Evolutionary conservation across 2,888 invertebrate genomes (phyloP).

Genomic region (Perizoma affinitatum): DNA sequence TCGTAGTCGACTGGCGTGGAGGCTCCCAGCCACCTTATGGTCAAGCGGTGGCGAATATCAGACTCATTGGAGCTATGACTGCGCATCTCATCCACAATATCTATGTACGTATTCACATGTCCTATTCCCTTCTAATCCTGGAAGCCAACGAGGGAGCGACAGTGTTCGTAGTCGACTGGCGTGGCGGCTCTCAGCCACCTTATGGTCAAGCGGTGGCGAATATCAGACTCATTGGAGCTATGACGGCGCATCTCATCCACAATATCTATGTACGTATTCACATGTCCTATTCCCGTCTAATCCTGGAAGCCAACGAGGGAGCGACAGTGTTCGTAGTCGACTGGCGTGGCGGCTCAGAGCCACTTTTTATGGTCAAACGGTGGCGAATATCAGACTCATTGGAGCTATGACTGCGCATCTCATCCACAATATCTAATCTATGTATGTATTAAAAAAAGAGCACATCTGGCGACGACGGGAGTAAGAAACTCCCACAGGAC

Average conservation of each 20-base stretch:
- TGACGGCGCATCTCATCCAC: conserved; percentile 89
- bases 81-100: conserved; percentile 87
- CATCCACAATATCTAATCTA: conserved; percentile 79
- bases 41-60: conserved; percentile 95
- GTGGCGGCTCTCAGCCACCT: conserved; percentile 92
- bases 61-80: conserved; percentile 93
- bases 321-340: conserved; percentile 92
- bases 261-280: conserved; percentile 71
- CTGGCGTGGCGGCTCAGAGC: conserved; percentile 93
- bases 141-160: conserved; percentile 87
- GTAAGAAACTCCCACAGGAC: too few species aligned
- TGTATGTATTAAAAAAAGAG: conserved; percentile 59
- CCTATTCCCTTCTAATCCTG: not conserved
- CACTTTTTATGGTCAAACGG: conserved; percentile 96
- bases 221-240: conserved; percentile 92
- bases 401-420: conserved; percentile 93
- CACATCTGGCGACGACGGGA: too few species aligned
- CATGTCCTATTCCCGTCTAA: not conserved
- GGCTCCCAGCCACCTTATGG: conserved; percentile 95
- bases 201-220: conserved; percentile 97
- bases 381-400: conserved; percentile 94
- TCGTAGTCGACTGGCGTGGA: conserved; percentile 93
- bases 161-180: conserved; percentile 93
- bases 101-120: conserved; percentile 58
- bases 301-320: conserved; percentile 83